These are phyloP conservation scores for Rhinolophus sinicus DNA, from an alignment of 2,113 vertebrate genomes.

Conservation along the genomic window DNA sequence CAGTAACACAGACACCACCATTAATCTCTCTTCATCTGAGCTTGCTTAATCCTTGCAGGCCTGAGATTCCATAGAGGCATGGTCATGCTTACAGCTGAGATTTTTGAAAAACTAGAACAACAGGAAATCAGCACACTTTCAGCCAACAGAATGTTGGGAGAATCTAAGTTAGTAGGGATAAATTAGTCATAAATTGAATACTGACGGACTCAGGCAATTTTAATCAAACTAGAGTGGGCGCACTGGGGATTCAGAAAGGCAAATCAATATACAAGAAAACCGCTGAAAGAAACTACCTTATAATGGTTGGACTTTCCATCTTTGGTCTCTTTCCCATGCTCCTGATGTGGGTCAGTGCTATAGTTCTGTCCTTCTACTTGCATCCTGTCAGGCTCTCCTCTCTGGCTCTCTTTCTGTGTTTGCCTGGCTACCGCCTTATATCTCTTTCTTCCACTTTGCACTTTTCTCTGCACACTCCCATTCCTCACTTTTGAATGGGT, in stretches of 20 bases:
- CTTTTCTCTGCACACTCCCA: background rate
- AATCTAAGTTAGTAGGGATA: background rate
- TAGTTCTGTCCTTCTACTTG: background rate
- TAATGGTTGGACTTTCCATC: background rate
- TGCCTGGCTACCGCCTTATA: background rate
- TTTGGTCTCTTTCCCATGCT: background rate
- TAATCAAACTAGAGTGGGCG: constrained; percentile 37
- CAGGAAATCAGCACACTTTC: constrained; percentile 21
- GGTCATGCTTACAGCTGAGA: background rate
- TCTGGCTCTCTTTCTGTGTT: background rate
- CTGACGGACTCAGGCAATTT: background rate
- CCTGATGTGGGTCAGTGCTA: background rate
- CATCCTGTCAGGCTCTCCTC: background rate
- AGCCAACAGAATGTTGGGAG: background rate
- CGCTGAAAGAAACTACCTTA: background rate
- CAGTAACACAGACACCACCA: background rate
- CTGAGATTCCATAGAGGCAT: background rate
- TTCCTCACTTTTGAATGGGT: background rate
- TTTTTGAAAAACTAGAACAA: constrained; percentile 1
- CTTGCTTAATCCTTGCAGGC: background rate
- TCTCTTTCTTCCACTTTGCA: background rate
- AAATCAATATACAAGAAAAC: constrained; percentile 28
- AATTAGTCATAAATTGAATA: constrained; percentile 21
- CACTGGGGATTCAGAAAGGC: background rate
- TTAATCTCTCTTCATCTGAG: constrained; percentile 59